Conservation (phyloP, 2,888 invertebrate species). For the Lycophotia porphyrea region DNA sequence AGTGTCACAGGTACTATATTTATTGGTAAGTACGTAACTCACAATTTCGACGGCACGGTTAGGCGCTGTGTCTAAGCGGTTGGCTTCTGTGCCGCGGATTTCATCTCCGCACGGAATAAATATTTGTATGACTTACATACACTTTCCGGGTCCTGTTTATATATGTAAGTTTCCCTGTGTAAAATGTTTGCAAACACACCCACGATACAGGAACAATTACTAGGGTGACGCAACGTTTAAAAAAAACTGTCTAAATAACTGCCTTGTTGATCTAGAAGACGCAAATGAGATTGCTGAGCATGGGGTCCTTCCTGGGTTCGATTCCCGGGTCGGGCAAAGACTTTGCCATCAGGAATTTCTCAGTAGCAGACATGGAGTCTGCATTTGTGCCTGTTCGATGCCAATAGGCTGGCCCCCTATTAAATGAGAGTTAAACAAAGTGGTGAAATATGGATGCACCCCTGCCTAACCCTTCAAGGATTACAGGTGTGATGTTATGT, state of each 20-base stretch:
- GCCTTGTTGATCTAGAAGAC: not conserved
- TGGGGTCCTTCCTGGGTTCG: not conserved
- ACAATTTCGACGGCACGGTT: not conserved
- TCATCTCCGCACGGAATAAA: not conserved
- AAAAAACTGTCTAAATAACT: not conserved
- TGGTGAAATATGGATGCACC: not conserved
- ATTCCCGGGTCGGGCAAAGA: not conserved
- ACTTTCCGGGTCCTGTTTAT: not conserved
- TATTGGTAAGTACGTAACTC: not conserved
- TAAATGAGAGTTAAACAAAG: no score
- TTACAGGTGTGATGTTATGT: not conserved
- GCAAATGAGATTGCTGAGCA: not conserved
- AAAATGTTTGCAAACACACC: not conserved
- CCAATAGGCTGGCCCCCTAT: no score
- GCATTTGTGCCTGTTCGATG: not conserved
- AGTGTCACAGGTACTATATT: not conserved
- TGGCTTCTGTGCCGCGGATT: not conserved
- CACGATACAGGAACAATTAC: no score
- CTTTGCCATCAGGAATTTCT: not conserved
- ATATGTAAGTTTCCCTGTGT: no score
- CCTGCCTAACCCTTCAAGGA: not conserved
- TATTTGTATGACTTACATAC: not conserved
- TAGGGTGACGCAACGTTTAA: no score
- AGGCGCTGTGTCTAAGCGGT: not conserved
- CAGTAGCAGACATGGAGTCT: not conserved